A percentile compares a stretch with the other conserved stretches of the same genome.
These are phyloP conservation scores for Fulica atra DNA, from an alignment of 2,113 vertebrate species.

Conservation along the genomic window DNA sequence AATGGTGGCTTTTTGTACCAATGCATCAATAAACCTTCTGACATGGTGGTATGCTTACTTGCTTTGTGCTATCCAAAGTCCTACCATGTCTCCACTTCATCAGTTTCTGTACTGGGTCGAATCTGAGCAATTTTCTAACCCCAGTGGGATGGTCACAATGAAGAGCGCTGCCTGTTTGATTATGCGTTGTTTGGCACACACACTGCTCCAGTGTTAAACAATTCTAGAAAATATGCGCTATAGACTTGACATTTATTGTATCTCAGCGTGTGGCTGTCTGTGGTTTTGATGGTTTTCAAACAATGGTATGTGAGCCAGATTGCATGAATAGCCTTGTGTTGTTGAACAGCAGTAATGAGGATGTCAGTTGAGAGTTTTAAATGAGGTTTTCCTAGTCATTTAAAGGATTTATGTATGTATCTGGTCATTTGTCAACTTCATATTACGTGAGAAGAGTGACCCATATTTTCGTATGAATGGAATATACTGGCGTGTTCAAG, in stretches of 20 bases:
- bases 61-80: background rate
- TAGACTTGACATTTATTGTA: conserved; percentile 25
- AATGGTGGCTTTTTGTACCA: accelerated
- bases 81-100: background rate
- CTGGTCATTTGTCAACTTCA: background rate
- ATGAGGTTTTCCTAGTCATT: conserved; percentile 5
- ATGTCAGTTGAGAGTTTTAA: conserved; percentile 42
- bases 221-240: background rate
- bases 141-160: background rate
- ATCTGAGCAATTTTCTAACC: background rate
- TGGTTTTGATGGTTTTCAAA: conserved; percentile 46
- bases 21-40: background rate
- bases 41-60: background rate
- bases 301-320: conserved; percentile 16
- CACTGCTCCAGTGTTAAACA: conserved; percentile 6
- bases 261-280: background rate
- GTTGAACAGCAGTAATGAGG: conserved; percentile 34
- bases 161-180: background rate
- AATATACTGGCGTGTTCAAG: background rate
- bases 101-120: background rate
- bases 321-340: conserved; percentile 6
- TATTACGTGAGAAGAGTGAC: background rate
- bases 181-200: background rate
- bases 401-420: conserved; percentile 34
- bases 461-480: background rate